Base-by-base conservation (phyloP, 2,797 vertebrate species). In the Xenops minutus region DNA sequence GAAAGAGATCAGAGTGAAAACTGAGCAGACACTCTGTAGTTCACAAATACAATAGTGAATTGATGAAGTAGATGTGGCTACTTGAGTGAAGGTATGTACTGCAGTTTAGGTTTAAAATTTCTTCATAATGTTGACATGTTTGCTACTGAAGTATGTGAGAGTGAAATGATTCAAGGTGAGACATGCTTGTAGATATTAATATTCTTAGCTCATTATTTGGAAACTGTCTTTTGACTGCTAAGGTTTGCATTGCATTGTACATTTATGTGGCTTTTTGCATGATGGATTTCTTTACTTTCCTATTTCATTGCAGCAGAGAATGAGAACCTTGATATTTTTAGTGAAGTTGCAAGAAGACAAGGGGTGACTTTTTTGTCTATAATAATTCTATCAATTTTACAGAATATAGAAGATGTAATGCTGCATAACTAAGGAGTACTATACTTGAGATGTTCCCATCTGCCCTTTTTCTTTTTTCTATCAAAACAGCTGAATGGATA, bases 1-100 rank as follows among this genome's bases (percentile, higher is more conserved):
- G 64, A 76, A 81, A 88, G 83, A 66, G 15, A 71, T 86, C 67
- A 71, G 69, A 81, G 24, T 76, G 64, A 86, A 85, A 93, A 49
- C 74, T 76, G 79, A 91, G 67, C 77, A 76, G 48, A 39, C 63
- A 76, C 22, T 79, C 16, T 73, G 10, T 59, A 63, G 52, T 88
- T 91, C 73, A 81, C 69, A 79, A 93, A 86, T 71, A 30, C 7
- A 0, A 22, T 86, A 90, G 82, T 24, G 59, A 91, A 95, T 61
- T 92, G 87, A 55, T 46, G 77, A 90, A 90, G 82, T 63, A 94
- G 76, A 91, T 92, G 93, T 76, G 74, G 34, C 89, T 76, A 46
- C 89, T 84, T 77, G 41, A 76, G 30, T 95, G 79, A 95, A 96
- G 96, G 95, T 96, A 96, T 37, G 96, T 96, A 93, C 67, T 71